These are phyloP conservation scores for Bungarus multicinctus DNA, from an alignment of 2,113 vertebrate genomes.

Conservation along the genomic window DNA sequence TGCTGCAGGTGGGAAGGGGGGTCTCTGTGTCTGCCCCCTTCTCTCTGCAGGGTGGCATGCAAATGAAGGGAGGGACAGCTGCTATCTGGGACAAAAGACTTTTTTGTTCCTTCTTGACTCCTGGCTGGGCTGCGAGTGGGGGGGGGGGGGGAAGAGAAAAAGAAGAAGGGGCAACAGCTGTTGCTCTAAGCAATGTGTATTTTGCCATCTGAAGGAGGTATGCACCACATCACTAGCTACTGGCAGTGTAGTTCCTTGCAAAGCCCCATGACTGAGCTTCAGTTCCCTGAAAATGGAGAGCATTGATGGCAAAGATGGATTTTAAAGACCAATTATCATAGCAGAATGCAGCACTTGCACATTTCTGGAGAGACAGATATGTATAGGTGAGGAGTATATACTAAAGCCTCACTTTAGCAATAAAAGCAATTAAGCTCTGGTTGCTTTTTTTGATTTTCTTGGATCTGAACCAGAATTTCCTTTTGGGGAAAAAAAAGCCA, in stretches of 20 bases:
- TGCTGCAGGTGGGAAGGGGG: background rate
- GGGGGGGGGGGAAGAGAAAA: too few relatives aligned
- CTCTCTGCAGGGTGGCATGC: background rate
- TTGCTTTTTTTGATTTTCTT: too few relatives aligned
- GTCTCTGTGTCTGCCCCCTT: background rate
- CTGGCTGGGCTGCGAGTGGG: background rate
- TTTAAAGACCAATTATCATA: background rate
- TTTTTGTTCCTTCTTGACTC: conserved; percentile 7
- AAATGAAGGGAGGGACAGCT: conserved; percentile 25
- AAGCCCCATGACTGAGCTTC: background rate
- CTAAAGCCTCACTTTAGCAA: background rate
- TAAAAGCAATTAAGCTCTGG: background rate
- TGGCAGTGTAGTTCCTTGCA: background rate
- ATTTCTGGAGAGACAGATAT: background rate
- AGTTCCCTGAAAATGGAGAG: background rate
- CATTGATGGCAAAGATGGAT: background rate
- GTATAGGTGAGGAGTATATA: background rate
- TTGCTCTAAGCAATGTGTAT: background rate
- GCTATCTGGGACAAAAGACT: background rate
- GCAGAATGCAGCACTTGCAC: background rate
- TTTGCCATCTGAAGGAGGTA: background rate
- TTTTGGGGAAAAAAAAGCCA: background rate
- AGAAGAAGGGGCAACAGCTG: background rate
- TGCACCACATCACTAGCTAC: background rate
- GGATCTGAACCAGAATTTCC: background rate